Evolutionary conservation across 2,113 vertebrate genomes (phyloP), one percentile per base, ranked within the genome.

Genomic region (Cardinalis cardinalis): DNA sequence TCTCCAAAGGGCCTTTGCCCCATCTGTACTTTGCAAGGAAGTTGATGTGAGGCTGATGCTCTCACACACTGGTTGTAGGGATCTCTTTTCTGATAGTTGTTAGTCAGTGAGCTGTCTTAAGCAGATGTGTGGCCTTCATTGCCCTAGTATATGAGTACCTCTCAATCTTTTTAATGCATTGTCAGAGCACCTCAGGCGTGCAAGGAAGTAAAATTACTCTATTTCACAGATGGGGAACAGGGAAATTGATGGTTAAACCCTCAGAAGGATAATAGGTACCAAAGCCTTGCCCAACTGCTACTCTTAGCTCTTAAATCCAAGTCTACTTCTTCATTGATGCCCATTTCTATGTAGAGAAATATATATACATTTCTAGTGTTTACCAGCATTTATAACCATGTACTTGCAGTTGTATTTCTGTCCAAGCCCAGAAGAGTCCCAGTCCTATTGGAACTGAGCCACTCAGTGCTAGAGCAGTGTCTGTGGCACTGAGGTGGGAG

Each of bases 161-260:
- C 81, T 93, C 90, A 94, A 92, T 96, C 93, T 96, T 96, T 95
- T 95, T 93, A 93, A 95, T 92, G 88, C 74, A 84, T 93, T 95
- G 92, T 93, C 93, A 95, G 91, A 92, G 55, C 66, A 92, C 84
- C 70, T 95, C 92, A 95, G 93, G 90, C 74, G 1, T 94, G 90
- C 73, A 82, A 78, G 80, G 70, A 92, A 82, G 88, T 93, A 92
- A 88, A 90, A 95, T 96, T 95, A 94, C 80, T 90, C 90, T 93
- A 82, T 96, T 95, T 95, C 94, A 94, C 92, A 94, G 92, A 87
- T 93, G 77, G 88, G 77, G 71, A 95, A 79, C 84, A 93, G 84
- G 60, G 81, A 95, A 92, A 96, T 94, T 94, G 92, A 94, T 93
- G 77, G 70, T 93, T 91, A 96, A 96, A 92, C 59, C 34, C 93